Evolutionary conservation across 2,113 vertebrate species (phyloP).

Genomic region (Caranx melampygus): DNA sequence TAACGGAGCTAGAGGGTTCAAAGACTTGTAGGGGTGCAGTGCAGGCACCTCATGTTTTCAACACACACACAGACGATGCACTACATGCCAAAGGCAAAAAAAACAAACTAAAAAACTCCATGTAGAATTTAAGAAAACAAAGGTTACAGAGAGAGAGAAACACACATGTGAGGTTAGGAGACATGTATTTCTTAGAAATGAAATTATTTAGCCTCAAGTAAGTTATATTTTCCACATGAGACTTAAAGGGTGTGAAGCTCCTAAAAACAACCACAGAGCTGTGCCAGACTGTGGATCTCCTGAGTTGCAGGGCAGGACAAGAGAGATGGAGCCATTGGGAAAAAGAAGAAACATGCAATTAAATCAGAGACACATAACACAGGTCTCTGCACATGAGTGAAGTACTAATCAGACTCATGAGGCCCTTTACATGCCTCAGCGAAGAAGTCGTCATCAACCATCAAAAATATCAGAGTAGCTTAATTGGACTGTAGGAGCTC

Average conservation of each 20-base stretch:
- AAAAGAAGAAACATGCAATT: conserved; percentile 26
- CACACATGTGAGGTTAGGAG: not conserved
- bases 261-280: conserved; percentile 39
- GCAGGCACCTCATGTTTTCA: conserved; percentile 13
- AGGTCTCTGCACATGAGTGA: not conserved
- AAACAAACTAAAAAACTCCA: not conserved
- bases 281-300: conserved; percentile 21
- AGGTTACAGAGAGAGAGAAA: conserved; percentile 43
- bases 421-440: conserved; percentile 56
- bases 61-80: not conserved
- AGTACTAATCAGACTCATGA: conserved; percentile 69
- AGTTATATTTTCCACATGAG: not conserved
- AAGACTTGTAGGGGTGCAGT: conserved; percentile 29
- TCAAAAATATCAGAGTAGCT: conserved; percentile 39
- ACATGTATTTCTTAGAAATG: conserved; percentile 7
- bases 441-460: conserved; percentile 33
- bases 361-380: not conserved
- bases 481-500: conserved; percentile 52
- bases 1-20: conserved; percentile 31
- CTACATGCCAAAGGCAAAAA: conserved; percentile 20
- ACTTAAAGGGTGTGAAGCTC: conserved; percentile 3
- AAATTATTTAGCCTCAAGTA: conserved; percentile 29
- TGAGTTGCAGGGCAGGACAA: conserved; percentile 23
- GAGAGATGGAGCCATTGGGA: conserved; percentile 31
- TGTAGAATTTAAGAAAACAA: conserved; percentile 7